A percentile compares a stretch with the other conserved stretches of the same genome.
Conservation (phyloP, 1,140 invertebrate genomes). For the Neoseiulus cucumeris region DNA sequence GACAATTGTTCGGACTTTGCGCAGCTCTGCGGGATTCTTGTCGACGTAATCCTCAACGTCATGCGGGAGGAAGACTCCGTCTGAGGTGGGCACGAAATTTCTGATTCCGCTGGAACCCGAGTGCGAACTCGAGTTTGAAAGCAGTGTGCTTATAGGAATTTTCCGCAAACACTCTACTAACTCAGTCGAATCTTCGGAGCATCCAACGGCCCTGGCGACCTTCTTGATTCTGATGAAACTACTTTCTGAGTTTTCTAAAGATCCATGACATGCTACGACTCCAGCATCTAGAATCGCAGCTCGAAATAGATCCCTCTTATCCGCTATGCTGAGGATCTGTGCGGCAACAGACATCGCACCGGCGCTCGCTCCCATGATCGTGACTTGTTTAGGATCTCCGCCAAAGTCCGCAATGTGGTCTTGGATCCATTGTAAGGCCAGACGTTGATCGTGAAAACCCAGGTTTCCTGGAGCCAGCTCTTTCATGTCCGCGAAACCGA, state of each 20-base stretch:
- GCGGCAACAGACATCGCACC: conserved; percentile 13
- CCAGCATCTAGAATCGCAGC: not conserved
- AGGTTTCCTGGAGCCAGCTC: conserved; percentile 28
- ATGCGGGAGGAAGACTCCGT: not conserved
- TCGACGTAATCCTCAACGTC: not conserved
- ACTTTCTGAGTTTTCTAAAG: not conserved
- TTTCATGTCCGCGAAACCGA: conserved; percentile 36
- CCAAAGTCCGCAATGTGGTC: conserved; percentile 28
- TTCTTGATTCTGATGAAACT: not conserved
- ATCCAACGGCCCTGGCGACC: not conserved
- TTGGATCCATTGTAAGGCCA: conserved; percentile 28
- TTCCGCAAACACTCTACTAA: not conserved
- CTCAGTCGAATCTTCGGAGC: not conserved
- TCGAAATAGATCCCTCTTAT: not conserved
- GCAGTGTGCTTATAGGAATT: not conserved
- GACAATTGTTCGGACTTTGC: not conserved
- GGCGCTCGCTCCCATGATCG: conserved; percentile 22
- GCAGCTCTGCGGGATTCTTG: not conserved
- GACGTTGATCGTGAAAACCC: conserved; percentile 29
- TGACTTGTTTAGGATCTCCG: conserved; percentile 29
- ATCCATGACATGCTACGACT: not conserved
- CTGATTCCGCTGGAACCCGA: not conserved
- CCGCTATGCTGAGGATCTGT: not conserved
- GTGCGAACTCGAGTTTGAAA: not conserved
- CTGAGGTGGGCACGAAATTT: not conserved